Conservation (phyloP, 2,888 invertebrate species). For the Idaea dimidiata region DNA sequence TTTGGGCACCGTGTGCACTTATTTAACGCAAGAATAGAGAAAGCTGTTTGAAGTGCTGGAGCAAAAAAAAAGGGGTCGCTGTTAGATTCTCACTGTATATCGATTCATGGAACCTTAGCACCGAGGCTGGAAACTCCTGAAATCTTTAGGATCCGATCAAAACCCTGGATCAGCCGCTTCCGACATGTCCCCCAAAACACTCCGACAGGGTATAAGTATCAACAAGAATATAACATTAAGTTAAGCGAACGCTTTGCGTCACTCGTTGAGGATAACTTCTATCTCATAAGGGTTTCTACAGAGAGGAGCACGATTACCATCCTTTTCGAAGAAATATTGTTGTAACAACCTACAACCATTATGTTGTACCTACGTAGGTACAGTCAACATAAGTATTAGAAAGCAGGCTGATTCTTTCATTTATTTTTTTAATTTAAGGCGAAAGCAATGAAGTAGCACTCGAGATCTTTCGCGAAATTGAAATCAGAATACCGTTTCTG, state of each 20-base stretch:
- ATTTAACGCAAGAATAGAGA: background rate
- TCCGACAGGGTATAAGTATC: slow-evolving; percentile 21
- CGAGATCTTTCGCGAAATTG: too few species aligned
- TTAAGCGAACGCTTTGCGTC: slow-evolving; percentile 62
- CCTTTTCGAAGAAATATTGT: background rate
- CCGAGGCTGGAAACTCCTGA: background rate
- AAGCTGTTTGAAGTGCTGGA: background rate
- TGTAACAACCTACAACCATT: too few species aligned
- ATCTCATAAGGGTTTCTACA: slow-evolving; percentile 59
- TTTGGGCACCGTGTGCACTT: too few species aligned
- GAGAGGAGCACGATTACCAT: background rate
- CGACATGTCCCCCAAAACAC: background rate
- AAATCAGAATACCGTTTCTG: too few species aligned
- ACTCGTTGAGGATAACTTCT: slow-evolving; percentile 66
- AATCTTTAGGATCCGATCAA: background rate
- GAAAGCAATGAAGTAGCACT: too few species aligned
- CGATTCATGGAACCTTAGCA: background rate
- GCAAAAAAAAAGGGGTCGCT: background rate
- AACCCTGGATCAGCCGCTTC: background rate
- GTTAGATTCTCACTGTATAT: background rate
- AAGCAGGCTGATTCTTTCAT: too few species aligned
- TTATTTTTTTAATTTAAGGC: too few species aligned
- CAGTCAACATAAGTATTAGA: too few species aligned
- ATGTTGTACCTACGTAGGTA: too few species aligned
- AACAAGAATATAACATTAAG: slow-evolving; percentile 47